Evolutionary conservation across 2,888 invertebrate species (phyloP).

Genomic region (Hartigia nigra): DNA sequence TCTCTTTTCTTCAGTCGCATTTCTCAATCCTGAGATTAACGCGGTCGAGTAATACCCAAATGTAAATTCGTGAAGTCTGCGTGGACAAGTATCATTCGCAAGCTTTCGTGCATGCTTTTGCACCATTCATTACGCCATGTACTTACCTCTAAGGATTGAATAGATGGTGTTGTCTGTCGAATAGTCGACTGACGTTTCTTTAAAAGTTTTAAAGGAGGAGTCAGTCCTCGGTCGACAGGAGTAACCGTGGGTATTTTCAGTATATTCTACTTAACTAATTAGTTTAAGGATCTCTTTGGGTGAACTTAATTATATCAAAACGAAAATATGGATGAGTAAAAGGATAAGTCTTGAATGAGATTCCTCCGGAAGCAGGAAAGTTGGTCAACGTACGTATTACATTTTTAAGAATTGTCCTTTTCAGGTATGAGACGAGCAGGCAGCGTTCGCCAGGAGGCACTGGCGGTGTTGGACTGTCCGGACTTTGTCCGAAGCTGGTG

Average conservation of each 20-base stretch:
- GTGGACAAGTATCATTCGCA: background rate
- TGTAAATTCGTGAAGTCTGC: background rate
- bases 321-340: too few relatives aligned
- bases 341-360: too few relatives aligned
- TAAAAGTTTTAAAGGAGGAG: background rate
- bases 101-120: background rate
- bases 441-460: conserved; percentile 61
- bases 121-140: background rate
- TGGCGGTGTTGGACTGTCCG: conserved; percentile 57
- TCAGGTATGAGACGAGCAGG: conserved; percentile 65
- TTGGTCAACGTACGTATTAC: background rate
- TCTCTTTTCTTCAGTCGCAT: background rate
- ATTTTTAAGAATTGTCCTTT: conserved; percentile 26
- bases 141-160: background rate
- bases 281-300: too few relatives aligned
- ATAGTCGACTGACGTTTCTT: background rate
- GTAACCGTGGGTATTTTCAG: background rate
- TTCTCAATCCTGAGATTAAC: background rate
- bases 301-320: too few relatives aligned
- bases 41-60: background rate
- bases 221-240: background rate
- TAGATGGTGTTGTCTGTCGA: background rate
- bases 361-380: background rate
- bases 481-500: conserved; percentile 62
- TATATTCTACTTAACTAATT: too few relatives aligned